Evolutionary conservation across 2,797 vertebrate genomes (phyloP), one percentile per base, ranked within the genome.

Genomic region (Aphelocoma californica): DNA sequence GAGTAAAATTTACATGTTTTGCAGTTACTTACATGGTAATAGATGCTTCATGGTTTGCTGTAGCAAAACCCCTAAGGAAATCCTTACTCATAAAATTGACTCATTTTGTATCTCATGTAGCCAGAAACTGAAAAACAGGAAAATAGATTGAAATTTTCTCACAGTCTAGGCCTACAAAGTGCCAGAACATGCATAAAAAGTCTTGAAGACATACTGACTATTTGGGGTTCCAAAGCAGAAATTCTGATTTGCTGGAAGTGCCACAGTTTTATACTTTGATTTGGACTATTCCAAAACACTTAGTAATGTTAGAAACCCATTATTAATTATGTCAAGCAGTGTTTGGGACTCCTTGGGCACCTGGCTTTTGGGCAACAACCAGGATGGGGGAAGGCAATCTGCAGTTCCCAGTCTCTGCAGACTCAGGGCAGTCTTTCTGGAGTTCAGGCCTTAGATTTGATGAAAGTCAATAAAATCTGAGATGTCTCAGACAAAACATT

Each of bases 401-500:
- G 34, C 24, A 65, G 9, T 75, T 94, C 9, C 31, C 83, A 84
- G 47, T n/a, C 16, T 45, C 48, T 85, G 40, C 13, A 91, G 47
- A 67, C 71, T 93, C 71, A 87, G 66, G 81, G 36, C 29, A 92
- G 31, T 18, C 51, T 84, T 92, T 91, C 58, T 81, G 16, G 24
- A 69, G 47, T 81, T 81, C 91, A 91, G n/a, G 5, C 24, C n/a
- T 60, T 29, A 85, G 56, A 77, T 58, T 56, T 90, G 25, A 58
- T 64, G 56, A 66, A 91, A 85, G 32, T 73, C 94, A 94, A 92
- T 89, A 16, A 87, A 89, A 91, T 89, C 64, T 3, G 4, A 85
- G 64, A 56, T 89, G n/a, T 80, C 84, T 87, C 51, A 80, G 71
- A 64, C 40, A 85, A 95, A 93, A 89, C 7, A 54, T 88, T 95